phyloP scores from a whole-genome alignment of 53 echinoderm and acorn worm species.

The Mesocentrotus franciscanus region DNA sequence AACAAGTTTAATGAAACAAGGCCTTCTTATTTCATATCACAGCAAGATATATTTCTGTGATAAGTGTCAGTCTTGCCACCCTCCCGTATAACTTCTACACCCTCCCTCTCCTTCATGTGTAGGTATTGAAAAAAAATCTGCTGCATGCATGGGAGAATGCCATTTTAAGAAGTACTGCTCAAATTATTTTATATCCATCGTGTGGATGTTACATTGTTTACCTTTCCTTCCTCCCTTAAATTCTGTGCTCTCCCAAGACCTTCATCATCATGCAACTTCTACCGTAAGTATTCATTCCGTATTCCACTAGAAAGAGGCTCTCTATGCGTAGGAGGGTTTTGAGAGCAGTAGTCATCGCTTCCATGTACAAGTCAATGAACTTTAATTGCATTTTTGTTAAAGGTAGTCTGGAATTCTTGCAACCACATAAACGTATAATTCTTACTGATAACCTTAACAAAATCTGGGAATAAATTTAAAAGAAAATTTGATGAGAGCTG shows the following conservation, averaged over 20 bases:
- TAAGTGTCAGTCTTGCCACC: background rate
- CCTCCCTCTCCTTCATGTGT: background rate
- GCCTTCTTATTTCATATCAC: background rate
- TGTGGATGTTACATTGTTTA: background rate
- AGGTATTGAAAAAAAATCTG: background rate
- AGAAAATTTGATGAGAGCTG: no score
- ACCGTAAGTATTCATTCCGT: background rate
- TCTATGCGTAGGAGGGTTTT: background rate
- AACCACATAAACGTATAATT: background rate
- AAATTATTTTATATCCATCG: background rate
- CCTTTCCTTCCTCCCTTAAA: background rate
- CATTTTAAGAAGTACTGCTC: background rate
- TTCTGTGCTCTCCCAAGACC: background rate
- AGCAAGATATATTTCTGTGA: background rate
- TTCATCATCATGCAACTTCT: background rate
- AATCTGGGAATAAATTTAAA: no score
- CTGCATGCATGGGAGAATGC: background rate
- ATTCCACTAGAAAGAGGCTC: background rate
- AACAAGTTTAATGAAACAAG: no score
- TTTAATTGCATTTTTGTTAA: background rate
- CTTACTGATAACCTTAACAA: no score
- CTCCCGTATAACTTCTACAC: background rate
- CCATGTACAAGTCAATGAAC: background rate
- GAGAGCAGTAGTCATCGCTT: background rate
- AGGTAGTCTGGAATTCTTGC: background rate